These are phyloP conservation scores for Gadopsis bispinosus DNA, from an alignment of 2,797 vertebrate genomes.

Conservation along the genomic window DNA sequence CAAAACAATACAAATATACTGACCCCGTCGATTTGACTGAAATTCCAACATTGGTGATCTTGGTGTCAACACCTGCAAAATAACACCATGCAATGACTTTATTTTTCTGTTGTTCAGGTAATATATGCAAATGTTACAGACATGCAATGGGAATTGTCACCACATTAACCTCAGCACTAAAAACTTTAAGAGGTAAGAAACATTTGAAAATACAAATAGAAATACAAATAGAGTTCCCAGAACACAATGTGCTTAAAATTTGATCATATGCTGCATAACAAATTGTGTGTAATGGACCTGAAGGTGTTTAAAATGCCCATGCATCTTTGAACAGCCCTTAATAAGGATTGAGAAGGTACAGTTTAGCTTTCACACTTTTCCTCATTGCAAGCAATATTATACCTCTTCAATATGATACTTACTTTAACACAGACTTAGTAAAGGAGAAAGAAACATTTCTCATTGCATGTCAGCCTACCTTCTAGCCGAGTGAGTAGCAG, in stretches of 20 bases:
- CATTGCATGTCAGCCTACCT: conserved; percentile 81
- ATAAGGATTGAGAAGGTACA: neutral
- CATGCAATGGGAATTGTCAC: conserved; percentile 4
- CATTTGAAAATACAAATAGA: neutral
- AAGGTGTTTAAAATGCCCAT: neutral
- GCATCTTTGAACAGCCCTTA: neutral
- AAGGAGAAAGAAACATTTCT: neutral
- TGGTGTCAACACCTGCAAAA: conserved; percentile 92
- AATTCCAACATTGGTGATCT: conserved; percentile 91
- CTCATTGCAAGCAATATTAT: neutral
- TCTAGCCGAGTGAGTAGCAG: conserved; percentile 91
- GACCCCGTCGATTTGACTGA: conserved; percentile 92
- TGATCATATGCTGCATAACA: neutral
- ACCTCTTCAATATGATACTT: neutral
- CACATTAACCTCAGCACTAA: neutral
- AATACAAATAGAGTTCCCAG: neutral
- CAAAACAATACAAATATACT: conserved; percentile 69
- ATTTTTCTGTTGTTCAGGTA: conserved; percentile 21
- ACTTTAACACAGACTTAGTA: neutral
- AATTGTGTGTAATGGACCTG: neutral
- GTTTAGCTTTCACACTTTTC: neutral
- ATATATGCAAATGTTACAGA: conserved; percentile 18
- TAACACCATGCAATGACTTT: conserved; percentile 46
- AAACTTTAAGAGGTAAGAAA: neutral
- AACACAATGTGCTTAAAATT: neutral